phyloP scores from a whole-genome alignment of 1,140 invertebrate genomes.

The Telenomus remus region DNA sequence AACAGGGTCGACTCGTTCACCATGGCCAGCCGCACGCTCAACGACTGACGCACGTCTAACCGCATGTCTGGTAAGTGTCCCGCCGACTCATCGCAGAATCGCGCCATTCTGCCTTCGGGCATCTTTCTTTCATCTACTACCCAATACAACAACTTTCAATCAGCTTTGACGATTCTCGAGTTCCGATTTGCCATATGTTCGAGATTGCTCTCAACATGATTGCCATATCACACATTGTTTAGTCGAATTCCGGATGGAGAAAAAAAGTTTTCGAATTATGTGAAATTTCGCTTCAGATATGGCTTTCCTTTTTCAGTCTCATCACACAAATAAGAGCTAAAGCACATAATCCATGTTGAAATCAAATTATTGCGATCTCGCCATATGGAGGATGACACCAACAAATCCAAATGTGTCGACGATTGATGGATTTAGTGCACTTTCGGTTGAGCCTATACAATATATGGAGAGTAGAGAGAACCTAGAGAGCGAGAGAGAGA shows the following conservation, averaged over 20 bases:
- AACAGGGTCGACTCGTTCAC: slow-evolving; percentile 70
- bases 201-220: background rate
- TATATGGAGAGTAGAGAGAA: slow-evolving; percentile 23
- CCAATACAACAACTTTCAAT: slow-evolving; percentile 29
- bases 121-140: slow-evolving; percentile 42
- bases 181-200: slow-evolving; percentile 35
- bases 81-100: slow-evolving; percentile 25
- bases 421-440: slow-evolving; percentile 43
- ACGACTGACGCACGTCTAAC: slow-evolving; percentile 72
- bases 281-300: background rate
- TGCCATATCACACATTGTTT: too few species aligned
- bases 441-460: slow-evolving; percentile 27
- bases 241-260: background rate
- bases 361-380: background rate
- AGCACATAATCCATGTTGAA: too few species aligned
- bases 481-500: too few species aligned
- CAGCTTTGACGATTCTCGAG: slow-evolving; percentile 20
- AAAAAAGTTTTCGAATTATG: background rate
- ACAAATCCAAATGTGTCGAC: slow-evolving; percentile 3
- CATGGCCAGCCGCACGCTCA: slow-evolving; percentile 68
- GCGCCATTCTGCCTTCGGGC: slow-evolving; percentile 13
- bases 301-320: too few species aligned
- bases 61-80: slow-evolving; percentile 48
- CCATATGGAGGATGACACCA: slow-evolving; percentile 16
- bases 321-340: too few species aligned